Evolutionary conservation across 1,140 invertebrate genomes (phyloP), one percentile per base, ranked within the genome.

Genomic region (Daktulosphaira vitifoliae): DNA sequence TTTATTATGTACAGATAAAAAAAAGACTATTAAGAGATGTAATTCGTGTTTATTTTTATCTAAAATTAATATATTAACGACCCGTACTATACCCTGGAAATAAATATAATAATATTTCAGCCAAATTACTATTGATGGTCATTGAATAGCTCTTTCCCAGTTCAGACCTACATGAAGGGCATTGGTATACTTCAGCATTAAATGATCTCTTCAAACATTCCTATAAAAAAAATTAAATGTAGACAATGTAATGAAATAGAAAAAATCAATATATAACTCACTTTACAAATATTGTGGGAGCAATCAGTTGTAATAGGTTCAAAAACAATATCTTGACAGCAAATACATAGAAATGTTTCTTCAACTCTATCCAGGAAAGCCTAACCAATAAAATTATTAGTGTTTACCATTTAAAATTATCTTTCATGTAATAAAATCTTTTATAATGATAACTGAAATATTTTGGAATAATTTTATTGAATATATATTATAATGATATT

Each of bases 231-330:
- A 71, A 68, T 52, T 29, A 13, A 20, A 22, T 3, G 16, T 50
- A n/a, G 23, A 38, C n/a, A n/a, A n/a, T n/a, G n/a, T n/a, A n/a
- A n/a, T n/a, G 5, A 33, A 6, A 11, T 37, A 4, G 8, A 49
- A n/a, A 37, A 25, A 1, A 38, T 33, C 7, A 37, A 29, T 50
- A 54, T 53, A 46, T 22, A 59, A 75, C 77, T 77, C 75, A 86
- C 84, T 73, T 77, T 73, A 72, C 89, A 92, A 66, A 90, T 82
- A 71, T 88, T 92, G 71, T 92, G 90, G 46, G 74, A 72, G 69
- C 89, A 92, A 4, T 78, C 74, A 3, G 85, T 87, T 0, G 89
- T 90, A 2, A 91, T 76, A 1, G 89, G 89, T 67, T 82, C 78
- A 56, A 76, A 82, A 0, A 86, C 82, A 4, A 92, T 68, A 51